Conservation (phyloP, 2,797 vertebrate genomes). For the Parotocinclus haroldoi region DNA sequence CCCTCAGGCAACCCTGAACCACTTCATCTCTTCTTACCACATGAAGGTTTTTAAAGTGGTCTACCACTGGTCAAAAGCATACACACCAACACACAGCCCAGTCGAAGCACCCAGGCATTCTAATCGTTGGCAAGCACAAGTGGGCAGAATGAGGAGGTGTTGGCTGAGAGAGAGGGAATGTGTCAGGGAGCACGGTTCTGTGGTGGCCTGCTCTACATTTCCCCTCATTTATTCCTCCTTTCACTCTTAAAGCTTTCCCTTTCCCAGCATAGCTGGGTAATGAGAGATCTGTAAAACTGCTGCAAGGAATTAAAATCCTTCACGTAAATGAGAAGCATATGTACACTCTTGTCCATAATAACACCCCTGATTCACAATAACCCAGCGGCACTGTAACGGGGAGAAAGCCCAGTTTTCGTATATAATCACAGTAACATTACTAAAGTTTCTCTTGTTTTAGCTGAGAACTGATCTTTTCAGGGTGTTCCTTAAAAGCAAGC, state of each 20-base stretch:
- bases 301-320: conserved; percentile 63
- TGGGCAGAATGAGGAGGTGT: conserved; percentile 17
- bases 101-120: conserved; percentile 47
- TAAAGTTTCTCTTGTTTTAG: conserved; percentile 89
- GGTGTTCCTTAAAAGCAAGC: conserved; percentile 23
- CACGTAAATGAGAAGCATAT: conserved; percentile 81
- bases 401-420: conserved; percentile 58
- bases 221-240: conserved; percentile 40
- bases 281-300: conserved; percentile 79
- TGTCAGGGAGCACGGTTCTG: conserved; percentile 41
- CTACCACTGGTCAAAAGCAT: conserved; percentile 12
- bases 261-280: conserved; percentile 81
- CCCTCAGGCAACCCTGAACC: conserved; percentile 31
- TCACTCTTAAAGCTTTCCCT: conserved; percentile 50
- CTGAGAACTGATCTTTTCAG: conserved; percentile 67
- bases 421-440: conserved; percentile 82
- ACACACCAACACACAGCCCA: conserved; percentile 1
- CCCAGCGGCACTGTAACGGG: conserved; percentile 66
- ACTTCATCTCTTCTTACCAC: conserved; percentile 34
- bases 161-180: conserved; percentile 20
- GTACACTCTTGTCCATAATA: conserved; percentile 78
- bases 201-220: conserved; percentile 41
- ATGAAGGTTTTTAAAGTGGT: conserved; percentile 26
- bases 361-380: conserved; percentile 76
- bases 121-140: conserved; percentile 8